phyloP scores from a whole-genome alignment of 2,888 invertebrate genomes.

The Podabrus alpinus region DNA sequence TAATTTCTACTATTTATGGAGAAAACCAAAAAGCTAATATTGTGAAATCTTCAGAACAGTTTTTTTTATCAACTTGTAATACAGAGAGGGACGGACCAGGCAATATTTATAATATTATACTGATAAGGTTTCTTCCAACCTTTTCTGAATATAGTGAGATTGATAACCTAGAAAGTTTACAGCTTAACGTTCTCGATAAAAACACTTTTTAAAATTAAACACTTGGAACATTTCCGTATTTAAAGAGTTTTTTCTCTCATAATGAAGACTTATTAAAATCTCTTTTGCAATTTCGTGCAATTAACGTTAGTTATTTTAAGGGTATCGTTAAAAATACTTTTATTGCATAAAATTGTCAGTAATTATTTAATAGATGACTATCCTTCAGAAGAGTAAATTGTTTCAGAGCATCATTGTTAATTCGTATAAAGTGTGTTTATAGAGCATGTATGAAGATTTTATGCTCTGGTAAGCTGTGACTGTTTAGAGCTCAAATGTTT shows the following conservation, averaged over 20 bases:
- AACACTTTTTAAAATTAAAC: background rate
- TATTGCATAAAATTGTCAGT: slow-evolving; percentile 1
- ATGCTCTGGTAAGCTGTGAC: slow-evolving; percentile 32
- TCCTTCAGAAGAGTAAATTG: slow-evolving; percentile 8
- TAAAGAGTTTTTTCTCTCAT: background rate
- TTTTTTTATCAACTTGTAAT: too few species aligned
- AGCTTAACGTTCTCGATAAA: background rate
- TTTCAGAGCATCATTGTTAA: slow-evolving; percentile 16
- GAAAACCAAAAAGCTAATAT: background rate
- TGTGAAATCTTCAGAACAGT: too few species aligned
- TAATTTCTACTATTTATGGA: background rate
- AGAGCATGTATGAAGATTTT: slow-evolving; percentile 31
- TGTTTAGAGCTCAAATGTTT: slow-evolving; percentile 6
- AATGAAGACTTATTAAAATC: background rate
- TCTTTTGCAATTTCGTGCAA: background rate
- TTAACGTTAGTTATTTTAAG: background rate
- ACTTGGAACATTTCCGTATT: background rate
- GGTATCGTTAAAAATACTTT: background rate
- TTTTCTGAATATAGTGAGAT: background rate
- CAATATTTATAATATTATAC: too few species aligned
- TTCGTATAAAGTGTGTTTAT: slow-evolving; percentile 31
- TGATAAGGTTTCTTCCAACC: background rate
- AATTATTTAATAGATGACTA: slow-evolving; percentile 17
- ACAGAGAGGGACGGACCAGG: background rate
- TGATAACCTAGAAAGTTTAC: background rate